Conservation (phyloP, 2,113 vertebrate species). For the Colistium nudipinnis region DNA sequence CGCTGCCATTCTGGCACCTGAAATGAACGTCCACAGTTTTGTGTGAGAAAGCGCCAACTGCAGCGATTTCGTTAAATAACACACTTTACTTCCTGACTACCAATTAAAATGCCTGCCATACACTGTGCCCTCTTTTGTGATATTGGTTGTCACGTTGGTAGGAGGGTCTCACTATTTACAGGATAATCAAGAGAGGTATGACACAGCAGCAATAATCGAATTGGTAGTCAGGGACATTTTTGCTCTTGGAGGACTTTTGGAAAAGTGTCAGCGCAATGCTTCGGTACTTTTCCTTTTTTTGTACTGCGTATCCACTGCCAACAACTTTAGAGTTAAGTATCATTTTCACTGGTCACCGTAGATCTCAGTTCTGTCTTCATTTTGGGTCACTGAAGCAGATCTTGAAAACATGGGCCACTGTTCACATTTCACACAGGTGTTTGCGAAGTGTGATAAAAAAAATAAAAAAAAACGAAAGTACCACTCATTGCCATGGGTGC, state of each 20-base stretch:
- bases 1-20: conserved; percentile 26
- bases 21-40: conserved; percentile 20
- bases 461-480: neutral
- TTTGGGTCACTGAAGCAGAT: too few relatives aligned
- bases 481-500: neutral
- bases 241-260: neutral
- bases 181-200: conserved; percentile 28
- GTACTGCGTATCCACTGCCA: neutral
- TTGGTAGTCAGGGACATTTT: conserved; percentile 4
- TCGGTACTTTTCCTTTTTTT: neutral
- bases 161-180: conserved; percentile 34
- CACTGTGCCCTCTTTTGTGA: conserved; percentile 21
- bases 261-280: neutral
- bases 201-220: conserved; percentile 3
- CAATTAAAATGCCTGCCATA: conserved; percentile 49
- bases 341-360: too few relatives aligned
- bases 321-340: neutral
- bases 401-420: too few relatives aligned
- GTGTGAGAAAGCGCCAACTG: conserved; percentile 30
- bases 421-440: too few relatives aligned
- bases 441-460: neutral
- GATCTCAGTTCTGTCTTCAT: too few relatives aligned
- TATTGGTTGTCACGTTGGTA: conserved; percentile 12
- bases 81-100: conserved; percentile 8
- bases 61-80: conserved; percentile 36